Evolutionary conservation across 2,888 invertebrate genomes (phyloP), one percentile per base, ranked within the genome.

Genomic region (Celastrina argiolus): DNA sequence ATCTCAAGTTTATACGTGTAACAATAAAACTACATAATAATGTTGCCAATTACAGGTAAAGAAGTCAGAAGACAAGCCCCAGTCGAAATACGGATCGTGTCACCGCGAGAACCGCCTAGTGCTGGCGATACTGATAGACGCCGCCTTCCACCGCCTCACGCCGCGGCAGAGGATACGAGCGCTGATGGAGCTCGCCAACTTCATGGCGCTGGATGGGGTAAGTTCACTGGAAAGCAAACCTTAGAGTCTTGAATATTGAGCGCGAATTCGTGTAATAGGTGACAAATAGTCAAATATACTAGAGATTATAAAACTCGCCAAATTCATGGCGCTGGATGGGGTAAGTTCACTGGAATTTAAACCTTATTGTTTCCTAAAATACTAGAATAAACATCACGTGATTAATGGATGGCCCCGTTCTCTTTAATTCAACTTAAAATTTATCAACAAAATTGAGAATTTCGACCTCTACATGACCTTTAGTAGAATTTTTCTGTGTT

Each of bases 111-210:
- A 81, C 70, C 77, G 84, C 31, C 93, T 94, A 67, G 87, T 95
- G 58, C 89, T 96, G 63, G 93, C 93, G 66, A 88, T 97, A 66
- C 85, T 95, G 39, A 83, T 96, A 68, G 95, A 96, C 78, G 92
- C 92, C 64, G 92, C 93, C 75, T 92, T 94, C 77, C 92, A 93
- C 65, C 89, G 88, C 69, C 92, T 96, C 75, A 87, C 92, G 71
- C 92, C 95, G 36, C 87, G 91, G 67, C 93, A 94, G 70, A 92
- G 94, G 79, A 93, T 95, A 73, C 91, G 93, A 31, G 93, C 94
- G 67, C 91, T 95, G 69, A 94, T 94, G 87, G 94, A 94, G 75
- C 91, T 95, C 56, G 94, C 95, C n/a, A 93, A 92, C 76, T 95
- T 94, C 79, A 93, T 95, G 84, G 94, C 94, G 67, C 85, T 95